Evolutionary conservation across 1,140 invertebrate genomes (phyloP).

Genomic region (Whitmania pigra): DNA sequence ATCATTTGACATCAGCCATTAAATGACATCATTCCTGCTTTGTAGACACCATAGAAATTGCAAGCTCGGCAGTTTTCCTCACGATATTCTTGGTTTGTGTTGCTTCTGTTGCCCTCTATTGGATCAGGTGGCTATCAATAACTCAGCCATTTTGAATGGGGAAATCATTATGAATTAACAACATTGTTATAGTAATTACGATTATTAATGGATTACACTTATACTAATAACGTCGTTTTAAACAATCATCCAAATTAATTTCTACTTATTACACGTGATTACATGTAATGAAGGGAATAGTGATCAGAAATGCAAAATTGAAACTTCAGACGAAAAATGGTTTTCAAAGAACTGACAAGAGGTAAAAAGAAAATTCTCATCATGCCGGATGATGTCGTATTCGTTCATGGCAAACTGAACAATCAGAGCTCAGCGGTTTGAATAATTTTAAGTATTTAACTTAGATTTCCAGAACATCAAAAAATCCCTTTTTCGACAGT

Average conservation of each 20-base stretch:
- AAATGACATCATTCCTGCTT: not conserved
- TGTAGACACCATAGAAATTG: slow-evolving; percentile 4
- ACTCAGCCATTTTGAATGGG: no score
- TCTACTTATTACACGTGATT: no score
- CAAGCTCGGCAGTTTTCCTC: not conserved
- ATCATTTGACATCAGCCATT: not conserved
- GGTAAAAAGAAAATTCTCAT: slow-evolving; percentile 10
- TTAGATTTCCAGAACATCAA: not conserved
- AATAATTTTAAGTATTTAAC: not conserved
- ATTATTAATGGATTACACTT: no score
- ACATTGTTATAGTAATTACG: no score
- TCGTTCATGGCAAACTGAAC: slow-evolving; percentile 16
- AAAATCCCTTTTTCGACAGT: not conserved
- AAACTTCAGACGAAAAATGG: not conserved
- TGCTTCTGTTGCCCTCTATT: not conserved
- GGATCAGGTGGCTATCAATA: not conserved
- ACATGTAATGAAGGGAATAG: no score
- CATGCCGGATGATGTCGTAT: not conserved
- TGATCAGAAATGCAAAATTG: no score
- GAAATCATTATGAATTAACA: no score
- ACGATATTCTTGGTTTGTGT: not conserved
- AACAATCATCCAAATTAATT: no score
- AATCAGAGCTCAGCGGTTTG: slow-evolving; percentile 10
- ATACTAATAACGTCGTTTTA: no score
- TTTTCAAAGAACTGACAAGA: slow-evolving; percentile 14